Conservation (phyloP, 2,113 vertebrate species). For the Centrocercus urophasianus region DNA sequence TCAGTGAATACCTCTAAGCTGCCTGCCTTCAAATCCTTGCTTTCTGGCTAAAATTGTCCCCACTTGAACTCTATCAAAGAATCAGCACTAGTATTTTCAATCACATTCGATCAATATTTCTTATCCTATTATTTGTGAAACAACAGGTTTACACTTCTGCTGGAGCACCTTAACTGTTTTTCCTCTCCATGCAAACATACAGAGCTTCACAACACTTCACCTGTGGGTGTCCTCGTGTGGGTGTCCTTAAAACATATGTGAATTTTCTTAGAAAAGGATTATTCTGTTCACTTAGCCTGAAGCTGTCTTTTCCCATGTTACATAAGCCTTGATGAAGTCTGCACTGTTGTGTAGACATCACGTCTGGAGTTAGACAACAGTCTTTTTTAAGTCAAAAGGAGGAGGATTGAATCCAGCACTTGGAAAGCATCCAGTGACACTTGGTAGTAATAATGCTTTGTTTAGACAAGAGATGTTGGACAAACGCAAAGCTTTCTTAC, state of each 20-base stretch:
- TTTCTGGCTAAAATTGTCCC: background rate
- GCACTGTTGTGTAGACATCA: background rate
- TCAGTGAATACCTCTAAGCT: background rate
- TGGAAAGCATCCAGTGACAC: conserved; percentile 4
- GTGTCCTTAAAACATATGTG: background rate
- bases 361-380: background rate
- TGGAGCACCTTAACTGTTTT: background rate
- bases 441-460: background rate
- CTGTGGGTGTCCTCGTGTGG: background rate
- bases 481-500: conserved; percentile 27
- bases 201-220: background rate
- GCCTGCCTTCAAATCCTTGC: background rate
- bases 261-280: background rate
- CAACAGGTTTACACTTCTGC: background rate
- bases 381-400: background rate
- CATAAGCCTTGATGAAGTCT: background rate
- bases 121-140: fast-evolving
- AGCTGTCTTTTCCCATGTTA: background rate
- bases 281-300: background rate
- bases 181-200: background rate
- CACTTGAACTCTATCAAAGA: background rate
- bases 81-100: background rate
- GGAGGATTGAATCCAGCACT: background rate
- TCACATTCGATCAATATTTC: background rate
- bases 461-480: conserved; percentile 13